phyloP scores from a whole-genome alignment of 2,797 vertebrate genomes.

The Diplodus puntazzo region DNA sequence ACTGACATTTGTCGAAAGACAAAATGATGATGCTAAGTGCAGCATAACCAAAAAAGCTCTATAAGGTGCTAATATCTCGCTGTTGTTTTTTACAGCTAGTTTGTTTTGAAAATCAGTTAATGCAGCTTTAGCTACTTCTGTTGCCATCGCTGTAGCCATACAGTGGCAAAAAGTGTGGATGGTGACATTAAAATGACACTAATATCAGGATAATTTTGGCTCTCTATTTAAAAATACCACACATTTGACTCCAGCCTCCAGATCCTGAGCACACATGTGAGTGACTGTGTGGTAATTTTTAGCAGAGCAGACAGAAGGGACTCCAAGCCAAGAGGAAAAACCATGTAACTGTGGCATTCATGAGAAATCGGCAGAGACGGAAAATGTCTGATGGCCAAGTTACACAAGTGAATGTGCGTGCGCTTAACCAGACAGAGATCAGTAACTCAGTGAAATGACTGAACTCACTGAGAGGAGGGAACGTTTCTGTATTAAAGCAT shows the following conservation, averaged over 20 bases:
- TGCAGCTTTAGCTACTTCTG: neutral
- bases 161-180: neutral
- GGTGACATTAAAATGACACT: neutral
- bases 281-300: slow-evolving; percentile 55
- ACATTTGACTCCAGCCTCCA: slow-evolving; percentile 1
- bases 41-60: neutral
- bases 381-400: slow-evolving; percentile 66
- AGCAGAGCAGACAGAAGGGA: slow-evolving; percentile 39
- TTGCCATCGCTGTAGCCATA: neutral
- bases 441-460: slow-evolving; percentile 66
- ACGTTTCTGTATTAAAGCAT: slow-evolving; percentile 78
- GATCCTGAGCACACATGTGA: slow-evolving; percentile 26
- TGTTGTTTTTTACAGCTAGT: neutral
- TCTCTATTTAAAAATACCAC: slow-evolving; percentile 34
- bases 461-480: slow-evolving; percentile 59
- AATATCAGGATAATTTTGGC: slow-evolving; percentile 24
- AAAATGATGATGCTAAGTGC: neutral
- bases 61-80: neutral
- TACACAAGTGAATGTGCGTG: slow-evolving; percentile 41
- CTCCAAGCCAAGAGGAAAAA: slow-evolving; percentile 63
- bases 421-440: slow-evolving; percentile 43
- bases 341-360: slow-evolving; percentile 41
- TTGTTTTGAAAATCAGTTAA: neutral
- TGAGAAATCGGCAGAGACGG: slow-evolving; percentile 57
- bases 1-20: too few species aligned